Evolutionary conservation across 2,797 vertebrate genomes (phyloP).

Genomic region (Fistularia tabacaria): DNA sequence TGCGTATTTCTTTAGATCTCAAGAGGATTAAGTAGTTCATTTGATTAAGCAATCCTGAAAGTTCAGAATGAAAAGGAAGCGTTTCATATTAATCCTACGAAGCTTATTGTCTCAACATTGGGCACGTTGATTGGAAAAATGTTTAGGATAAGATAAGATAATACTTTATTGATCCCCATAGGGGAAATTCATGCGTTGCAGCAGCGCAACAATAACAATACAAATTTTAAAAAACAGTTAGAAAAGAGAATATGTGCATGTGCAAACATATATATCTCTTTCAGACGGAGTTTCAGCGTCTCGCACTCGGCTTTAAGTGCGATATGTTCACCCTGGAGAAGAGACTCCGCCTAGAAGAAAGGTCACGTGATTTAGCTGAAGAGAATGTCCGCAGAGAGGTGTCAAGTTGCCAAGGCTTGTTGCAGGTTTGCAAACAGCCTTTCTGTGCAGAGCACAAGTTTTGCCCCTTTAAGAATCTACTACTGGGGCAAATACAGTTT

Average conservation of each 20-base stretch:
- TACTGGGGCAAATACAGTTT: too few relatives aligned
- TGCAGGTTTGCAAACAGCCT: slow-evolving; percentile 77
- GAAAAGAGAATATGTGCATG: too few relatives aligned
- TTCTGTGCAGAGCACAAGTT: not conserved
- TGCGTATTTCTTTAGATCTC: slow-evolving; percentile 51
- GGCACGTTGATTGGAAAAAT: too few relatives aligned
- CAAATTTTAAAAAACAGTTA: too few relatives aligned
- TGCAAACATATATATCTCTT: not conserved
- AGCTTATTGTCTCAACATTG: too few relatives aligned
- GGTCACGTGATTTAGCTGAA: slow-evolving; percentile 92
- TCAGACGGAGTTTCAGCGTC: slow-evolving; percentile 90
- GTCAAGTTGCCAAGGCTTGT: slow-evolving; percentile 83
- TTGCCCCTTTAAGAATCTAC: not conserved
- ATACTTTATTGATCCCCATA: too few relatives aligned
- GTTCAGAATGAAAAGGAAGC: too few relatives aligned
- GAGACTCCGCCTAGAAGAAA: slow-evolving; percentile 88
- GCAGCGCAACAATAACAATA: too few relatives aligned
- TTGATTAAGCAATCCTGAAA: too few relatives aligned
- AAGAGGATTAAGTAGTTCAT: not conserved
- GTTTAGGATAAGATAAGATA: too few relatives aligned
- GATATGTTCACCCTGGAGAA: slow-evolving; percentile 97
- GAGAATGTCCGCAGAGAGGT: slow-evolving; percentile 92
- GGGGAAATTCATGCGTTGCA: too few relatives aligned
- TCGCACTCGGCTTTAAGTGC: slow-evolving; percentile 95
- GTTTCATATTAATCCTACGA: too few relatives aligned